These are phyloP conservation scores for Amphibalanus amphitrite DNA, from an alignment of 1,140 invertebrate genomes.

Conservation along the genomic window DNA sequence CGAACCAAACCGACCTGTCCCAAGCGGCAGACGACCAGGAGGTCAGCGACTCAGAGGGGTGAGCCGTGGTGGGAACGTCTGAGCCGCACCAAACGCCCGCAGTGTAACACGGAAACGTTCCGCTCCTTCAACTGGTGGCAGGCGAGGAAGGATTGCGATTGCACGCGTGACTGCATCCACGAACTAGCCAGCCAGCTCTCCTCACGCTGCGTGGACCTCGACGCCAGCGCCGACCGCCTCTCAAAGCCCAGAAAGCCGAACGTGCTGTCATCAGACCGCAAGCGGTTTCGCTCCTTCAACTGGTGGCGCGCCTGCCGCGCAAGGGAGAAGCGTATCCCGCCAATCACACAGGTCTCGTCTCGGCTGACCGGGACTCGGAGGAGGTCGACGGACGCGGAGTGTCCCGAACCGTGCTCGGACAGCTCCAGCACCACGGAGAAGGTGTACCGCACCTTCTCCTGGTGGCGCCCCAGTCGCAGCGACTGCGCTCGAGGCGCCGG, in stretches of 20 bases:
- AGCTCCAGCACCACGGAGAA: background rate
- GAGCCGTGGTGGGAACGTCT: background rate
- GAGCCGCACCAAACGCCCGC: background rate
- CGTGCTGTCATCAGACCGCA: background rate
- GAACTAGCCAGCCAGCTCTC: background rate
- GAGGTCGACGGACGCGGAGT: too few relatives aligned
- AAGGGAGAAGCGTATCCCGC: background rate
- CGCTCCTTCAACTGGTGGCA: background rate
- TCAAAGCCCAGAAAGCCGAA: background rate
- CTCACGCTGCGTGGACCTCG: background rate
- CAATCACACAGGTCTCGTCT: background rate
- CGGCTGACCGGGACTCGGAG: background rate
- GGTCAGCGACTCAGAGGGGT: background rate
- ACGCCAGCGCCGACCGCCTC: background rate
- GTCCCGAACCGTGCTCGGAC: background rate
- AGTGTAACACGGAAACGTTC: background rate
- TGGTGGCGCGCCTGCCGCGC: background rate
- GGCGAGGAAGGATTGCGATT: background rate
- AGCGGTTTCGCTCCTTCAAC: background rate
- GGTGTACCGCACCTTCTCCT: background rate
- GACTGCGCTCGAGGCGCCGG: too few relatives aligned
- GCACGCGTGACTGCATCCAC: background rate
- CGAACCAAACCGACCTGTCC: slow-evolving; percentile 36
- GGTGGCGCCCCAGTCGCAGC: background rate
- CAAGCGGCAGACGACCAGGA: background rate